A percentile compares a stretch with the other conserved stretches of the same genome.
phyloP scores from a whole-genome alignment of 1,140 invertebrate species.

The Bombus affinis region DNA sequence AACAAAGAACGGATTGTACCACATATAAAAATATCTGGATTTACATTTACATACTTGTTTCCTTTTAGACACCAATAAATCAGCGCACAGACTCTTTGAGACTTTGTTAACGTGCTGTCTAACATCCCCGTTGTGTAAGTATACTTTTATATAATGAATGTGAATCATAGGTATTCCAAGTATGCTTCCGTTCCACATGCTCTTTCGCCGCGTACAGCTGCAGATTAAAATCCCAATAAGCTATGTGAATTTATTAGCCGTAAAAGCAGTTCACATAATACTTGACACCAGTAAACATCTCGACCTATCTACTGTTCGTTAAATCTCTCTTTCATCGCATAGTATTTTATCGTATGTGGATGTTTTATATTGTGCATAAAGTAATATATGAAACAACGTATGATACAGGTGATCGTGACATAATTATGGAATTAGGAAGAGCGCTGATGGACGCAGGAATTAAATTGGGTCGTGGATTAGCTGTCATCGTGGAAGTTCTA shows the following conservation, averaged over 20 bases:
- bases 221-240: slow-evolving; percentile 71
- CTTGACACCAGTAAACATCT: slow-evolving; percentile 45
- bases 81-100: slow-evolving; percentile 77
- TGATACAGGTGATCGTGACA: slow-evolving; percentile 71
- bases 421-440: slow-evolving; percentile 71
- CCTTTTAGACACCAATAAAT: slow-evolving; percentile 78
- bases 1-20: not conserved
- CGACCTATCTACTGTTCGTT: not conserved
- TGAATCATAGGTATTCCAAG: slow-evolving; percentile 40
- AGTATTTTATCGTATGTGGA: not conserved
- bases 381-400: slow-evolving; percentile 25
- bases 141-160: slow-evolving; percentile 54
- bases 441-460: slow-evolving; percentile 71
- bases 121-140: slow-evolving; percentile 78
- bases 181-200: slow-evolving; percentile 44
- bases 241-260: slow-evolving; percentile 46
- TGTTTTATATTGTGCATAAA: not conserved
- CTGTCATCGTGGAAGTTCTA: slow-evolving; percentile 75
- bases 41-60: slow-evolving; percentile 29
- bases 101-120: slow-evolving; percentile 80
- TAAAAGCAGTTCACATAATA: slow-evolving; percentile 69
- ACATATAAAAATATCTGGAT: not conserved
- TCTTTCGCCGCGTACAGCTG: slow-evolving; percentile 66
- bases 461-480: slow-evolving; percentile 75
- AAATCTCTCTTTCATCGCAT: not conserved